These are phyloP conservation scores for Euglossa dilemma DNA, from an alignment of 1,140 invertebrate genomes.

Conservation along the genomic window DNA sequence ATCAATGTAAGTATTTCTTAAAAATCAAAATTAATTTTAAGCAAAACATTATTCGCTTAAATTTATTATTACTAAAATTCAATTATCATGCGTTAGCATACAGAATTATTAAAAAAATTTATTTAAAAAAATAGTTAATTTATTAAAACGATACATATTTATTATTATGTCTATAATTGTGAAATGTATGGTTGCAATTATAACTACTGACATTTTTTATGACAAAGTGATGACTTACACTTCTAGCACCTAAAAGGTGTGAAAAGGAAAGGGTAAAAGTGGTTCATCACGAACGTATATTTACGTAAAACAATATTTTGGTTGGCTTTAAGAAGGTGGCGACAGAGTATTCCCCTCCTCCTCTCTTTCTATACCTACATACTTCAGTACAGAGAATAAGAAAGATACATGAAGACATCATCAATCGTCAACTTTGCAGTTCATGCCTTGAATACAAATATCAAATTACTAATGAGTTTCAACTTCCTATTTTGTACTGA, in stretches of 20 bases:
- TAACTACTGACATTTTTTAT: not conserved
- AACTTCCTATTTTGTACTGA: not conserved
- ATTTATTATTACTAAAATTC: not conserved
- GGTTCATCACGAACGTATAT: slow-evolving; percentile 60
- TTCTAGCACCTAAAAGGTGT: slow-evolving; percentile 14
- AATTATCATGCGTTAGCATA: not conserved
- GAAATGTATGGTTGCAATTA: too few species aligned
- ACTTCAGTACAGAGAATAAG: not conserved
- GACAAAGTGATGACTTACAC: slow-evolving; percentile 12
- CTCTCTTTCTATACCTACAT: not conserved
- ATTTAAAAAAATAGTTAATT: not conserved
- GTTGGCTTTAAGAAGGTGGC: slow-evolving; percentile 69
- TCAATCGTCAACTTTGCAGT: slow-evolving; percentile 46
- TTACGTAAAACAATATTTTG: slow-evolving; percentile 73
- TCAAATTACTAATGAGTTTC: slow-evolving; percentile 30
- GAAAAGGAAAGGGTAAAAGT: slow-evolving; percentile 43
- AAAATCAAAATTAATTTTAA: not conserved
- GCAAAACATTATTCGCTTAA: too few species aligned
- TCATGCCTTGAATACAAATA: not conserved
- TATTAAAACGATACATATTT: not conserved
- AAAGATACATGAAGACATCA: slow-evolving; percentile 49
- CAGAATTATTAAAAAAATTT: too few species aligned
- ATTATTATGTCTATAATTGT: not conserved
- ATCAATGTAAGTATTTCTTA: not conserved
- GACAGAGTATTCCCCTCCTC: slow-evolving; percentile 19